A percentile compares a stretch with the other conserved stretches of the same genome.
phyloP scores from a whole-genome alignment of 2,888 invertebrate species.

The Eilema griseolum region DNA sequence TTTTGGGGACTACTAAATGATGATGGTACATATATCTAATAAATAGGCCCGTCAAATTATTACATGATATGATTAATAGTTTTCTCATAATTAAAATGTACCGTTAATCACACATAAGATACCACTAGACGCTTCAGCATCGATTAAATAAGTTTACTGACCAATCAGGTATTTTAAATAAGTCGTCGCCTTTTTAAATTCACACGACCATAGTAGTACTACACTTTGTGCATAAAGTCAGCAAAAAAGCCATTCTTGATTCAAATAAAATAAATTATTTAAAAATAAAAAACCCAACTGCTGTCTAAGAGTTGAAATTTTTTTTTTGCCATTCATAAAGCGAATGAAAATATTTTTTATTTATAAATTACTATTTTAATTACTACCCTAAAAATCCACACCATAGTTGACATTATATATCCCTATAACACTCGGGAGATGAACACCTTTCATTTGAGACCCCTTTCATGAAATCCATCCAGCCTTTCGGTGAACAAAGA shows the following conservation, averaged over 20 bases:
- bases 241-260: neutral
- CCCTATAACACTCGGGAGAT: too few relatives aligned
- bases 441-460: too few relatives aligned
- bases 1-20: neutral
- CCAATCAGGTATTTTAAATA: slow-evolving; percentile 46
- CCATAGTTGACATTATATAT: too few relatives aligned
- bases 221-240: slow-evolving; percentile 19
- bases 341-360: too few relatives aligned
- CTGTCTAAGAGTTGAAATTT: too few relatives aligned
- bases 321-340: too few relatives aligned
- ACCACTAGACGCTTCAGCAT: slow-evolving; percentile 25
- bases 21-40: neutral
- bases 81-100: slow-evolving; percentile 49
- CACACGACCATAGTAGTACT: slow-evolving; percentile 31
- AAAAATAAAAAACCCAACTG: too few relatives aligned
- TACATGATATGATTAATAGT: slow-evolving; percentile 29
- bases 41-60: slow-evolving; percentile 6
- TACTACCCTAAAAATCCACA: too few relatives aligned
- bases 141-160: slow-evolving; percentile 36
- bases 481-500: too few relatives aligned
- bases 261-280: neutral
- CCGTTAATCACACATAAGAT: slow-evolving; percentile 44
- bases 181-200: slow-evolving; percentile 35
- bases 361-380: too few relatives aligned
- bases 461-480: too few relatives aligned